Evolutionary conservation across 1,140 invertebrate species (phyloP).

Genomic region (Campodea augens): DNA sequence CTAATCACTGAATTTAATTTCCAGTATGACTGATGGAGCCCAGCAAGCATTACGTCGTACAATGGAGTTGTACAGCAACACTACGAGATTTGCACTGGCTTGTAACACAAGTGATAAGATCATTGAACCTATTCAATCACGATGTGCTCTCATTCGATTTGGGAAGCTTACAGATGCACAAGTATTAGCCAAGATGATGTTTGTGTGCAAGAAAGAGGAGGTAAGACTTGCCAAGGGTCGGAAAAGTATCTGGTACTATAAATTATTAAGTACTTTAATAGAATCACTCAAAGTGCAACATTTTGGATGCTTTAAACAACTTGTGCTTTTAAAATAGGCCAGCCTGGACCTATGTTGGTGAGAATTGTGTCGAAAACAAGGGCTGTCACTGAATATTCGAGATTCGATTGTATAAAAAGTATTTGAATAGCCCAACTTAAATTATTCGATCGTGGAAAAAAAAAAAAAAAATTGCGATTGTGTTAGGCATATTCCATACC

Average conservation of each 20-base stretch:
- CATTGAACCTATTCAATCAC: constrained; percentile 96
- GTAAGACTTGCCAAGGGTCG: constrained; percentile 31
- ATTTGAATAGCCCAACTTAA: too few species aligned
- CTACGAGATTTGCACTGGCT: constrained; percentile 92
- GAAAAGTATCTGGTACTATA: too few species aligned
- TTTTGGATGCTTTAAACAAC: too few species aligned
- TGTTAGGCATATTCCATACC: too few species aligned
- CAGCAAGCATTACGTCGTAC: constrained; percentile 92
- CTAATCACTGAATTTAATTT: too few species aligned
- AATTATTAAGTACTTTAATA: too few species aligned
- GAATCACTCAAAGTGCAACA: too few species aligned
- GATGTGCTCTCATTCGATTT: constrained; percentile 94
- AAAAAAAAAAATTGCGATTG: too few species aligned
- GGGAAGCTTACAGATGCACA: constrained; percentile 75
- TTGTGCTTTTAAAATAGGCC: neutral
- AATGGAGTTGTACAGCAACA: constrained; percentile 96
- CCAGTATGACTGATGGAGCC: constrained; percentile 89
- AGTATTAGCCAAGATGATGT: constrained; percentile 57
- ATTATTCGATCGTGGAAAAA: too few species aligned
- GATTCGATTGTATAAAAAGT: too few species aligned
- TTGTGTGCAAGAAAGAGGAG: constrained; percentile 53
- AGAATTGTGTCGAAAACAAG: too few species aligned
- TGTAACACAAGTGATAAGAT: constrained; percentile 99
- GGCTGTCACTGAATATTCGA: too few species aligned
- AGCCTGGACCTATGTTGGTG: neutral